Evolutionary conservation across 2,888 invertebrate genomes (phyloP).

Genomic region (Acheta domesticus): DNA sequence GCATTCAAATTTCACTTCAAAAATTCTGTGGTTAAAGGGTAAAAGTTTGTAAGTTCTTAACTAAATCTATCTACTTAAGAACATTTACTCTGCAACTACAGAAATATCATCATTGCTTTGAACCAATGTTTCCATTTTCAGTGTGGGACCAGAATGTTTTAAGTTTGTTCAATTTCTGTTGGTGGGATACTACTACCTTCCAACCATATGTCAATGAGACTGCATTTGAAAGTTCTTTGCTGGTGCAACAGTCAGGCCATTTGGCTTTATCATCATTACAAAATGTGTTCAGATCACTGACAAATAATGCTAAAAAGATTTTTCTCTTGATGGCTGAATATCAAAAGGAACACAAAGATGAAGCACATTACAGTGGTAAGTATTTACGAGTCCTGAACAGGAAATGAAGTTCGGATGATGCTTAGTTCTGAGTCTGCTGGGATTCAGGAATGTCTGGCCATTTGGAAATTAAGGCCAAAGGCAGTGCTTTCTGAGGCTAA

Average conservation of each 20-base stretch:
- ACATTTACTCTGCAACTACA: too few relatives aligned
- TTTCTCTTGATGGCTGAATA: constrained; percentile 77
- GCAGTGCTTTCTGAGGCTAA: too few relatives aligned
- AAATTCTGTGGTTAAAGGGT: too few relatives aligned
- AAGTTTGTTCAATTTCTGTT: constrained; percentile 81
- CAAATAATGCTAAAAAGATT: constrained; percentile 80
- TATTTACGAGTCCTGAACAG: constrained; percentile 19
- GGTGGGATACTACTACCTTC: constrained; percentile 88
- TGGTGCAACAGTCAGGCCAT: constrained; percentile 74
- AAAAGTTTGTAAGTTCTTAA: too few relatives aligned
- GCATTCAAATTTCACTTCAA: too few relatives aligned
- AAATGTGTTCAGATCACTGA: constrained; percentile 87
- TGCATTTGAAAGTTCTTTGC: constrained; percentile 76
- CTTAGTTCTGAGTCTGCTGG: too few relatives aligned
- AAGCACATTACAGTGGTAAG: constrained; percentile 71
- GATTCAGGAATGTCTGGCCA: too few relatives aligned
- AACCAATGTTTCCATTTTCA: constrained; percentile 47
- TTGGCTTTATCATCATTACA: constrained; percentile 79
- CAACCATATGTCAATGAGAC: constrained; percentile 80
- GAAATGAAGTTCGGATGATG: too few relatives aligned
- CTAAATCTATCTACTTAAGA: too few relatives aligned
- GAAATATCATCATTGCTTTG: too few relatives aligned
- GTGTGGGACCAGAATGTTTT: constrained; percentile 88
- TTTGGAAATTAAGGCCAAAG: too few relatives aligned
- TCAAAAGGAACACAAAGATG: constrained; percentile 72